Evolutionary conservation across 2,888 invertebrate genomes (phyloP), one percentile per base, ranked within the genome.

Genomic region (Monochamus alternatus): DNA sequence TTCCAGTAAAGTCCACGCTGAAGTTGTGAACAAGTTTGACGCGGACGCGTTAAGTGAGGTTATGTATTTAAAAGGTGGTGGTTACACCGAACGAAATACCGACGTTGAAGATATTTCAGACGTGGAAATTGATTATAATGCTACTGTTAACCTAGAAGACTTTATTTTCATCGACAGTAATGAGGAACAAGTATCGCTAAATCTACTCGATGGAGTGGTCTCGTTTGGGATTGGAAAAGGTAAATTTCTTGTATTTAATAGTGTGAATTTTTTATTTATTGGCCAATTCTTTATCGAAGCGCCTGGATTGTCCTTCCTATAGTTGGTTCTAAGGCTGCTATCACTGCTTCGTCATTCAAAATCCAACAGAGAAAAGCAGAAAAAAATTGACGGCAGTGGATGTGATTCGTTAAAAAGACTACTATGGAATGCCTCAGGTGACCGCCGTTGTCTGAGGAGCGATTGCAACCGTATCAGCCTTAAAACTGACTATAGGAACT

Each of bases 71-170:
- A 92, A 91, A 85, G 90, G 90, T 64, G 87, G 89, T 76, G 86
- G 87, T 65, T 89, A 87, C 64, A 69, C 32, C 14, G 79, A 81
- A 7, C 70, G 52, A 8, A 85, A 89, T 67, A 92, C 92, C 4
- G 92, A 92, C 84, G 86, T 90, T 68, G 92, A 92, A 84, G 92
- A 91, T 83, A 75, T 87, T 8, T 83, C 82, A n/a, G 85, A 83
- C n/a, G 82, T 83, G 9, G 84, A 85, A 30, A 32, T 32, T n/a
- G 60, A 31, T 14, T 60, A 9, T 31, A 60, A 60, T 10, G 9
- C 3, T 10, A 31, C 4, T 5, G n/a, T 60, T 31, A 14, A 55
- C 7, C 7, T 3, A 1, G 14, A 22, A 1, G 55, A 22, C 14
- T 55, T 14, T 55, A 5, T 55, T 52, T n/a, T n/a, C 5, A 55